Evolutionary conservation across 1,140 invertebrate species (phyloP).

Genomic region (Lepidurus packardi): DNA sequence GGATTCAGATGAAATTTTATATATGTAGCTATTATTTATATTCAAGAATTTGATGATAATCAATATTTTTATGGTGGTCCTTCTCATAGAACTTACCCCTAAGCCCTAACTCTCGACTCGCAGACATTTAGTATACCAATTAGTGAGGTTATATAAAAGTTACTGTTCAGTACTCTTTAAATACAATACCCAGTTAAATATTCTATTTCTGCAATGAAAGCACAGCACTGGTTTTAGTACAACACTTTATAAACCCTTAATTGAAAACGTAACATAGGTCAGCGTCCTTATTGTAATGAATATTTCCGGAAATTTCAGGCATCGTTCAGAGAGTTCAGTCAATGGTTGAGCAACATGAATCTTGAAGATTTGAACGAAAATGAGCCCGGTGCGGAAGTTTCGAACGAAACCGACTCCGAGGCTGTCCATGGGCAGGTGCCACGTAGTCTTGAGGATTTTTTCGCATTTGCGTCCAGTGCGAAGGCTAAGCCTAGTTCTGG

Average conservation of each 20-base stretch:
- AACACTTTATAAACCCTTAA: not conserved
- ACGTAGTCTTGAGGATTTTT: not conserved
- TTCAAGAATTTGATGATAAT: not conserved
- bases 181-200: not conserved
- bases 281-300: not conserved
- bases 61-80: not conserved
- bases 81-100: not conserved
- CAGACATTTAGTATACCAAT: not conserved
- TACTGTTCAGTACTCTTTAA: not conserved
- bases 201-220: not conserved
- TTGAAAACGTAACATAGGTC: not conserved
- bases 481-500: not conserved
- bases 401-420: constrained; percentile 3
- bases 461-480: not conserved
- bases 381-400: not conserved
- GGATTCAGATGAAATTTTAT: not conserved
- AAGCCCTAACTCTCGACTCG: not conserved
- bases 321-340: not conserved
- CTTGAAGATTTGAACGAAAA: not conserved
- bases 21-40: not conserved
- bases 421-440: not conserved
- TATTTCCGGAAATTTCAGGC: constrained; percentile 5
- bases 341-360: not conserved
- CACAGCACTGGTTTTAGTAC: not conserved
- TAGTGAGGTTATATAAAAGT: not conserved